Evolutionary conservation across 1,140 invertebrate species (phyloP).

Genomic region (Pachyrhynchus sulphureomaculatus): DNA sequence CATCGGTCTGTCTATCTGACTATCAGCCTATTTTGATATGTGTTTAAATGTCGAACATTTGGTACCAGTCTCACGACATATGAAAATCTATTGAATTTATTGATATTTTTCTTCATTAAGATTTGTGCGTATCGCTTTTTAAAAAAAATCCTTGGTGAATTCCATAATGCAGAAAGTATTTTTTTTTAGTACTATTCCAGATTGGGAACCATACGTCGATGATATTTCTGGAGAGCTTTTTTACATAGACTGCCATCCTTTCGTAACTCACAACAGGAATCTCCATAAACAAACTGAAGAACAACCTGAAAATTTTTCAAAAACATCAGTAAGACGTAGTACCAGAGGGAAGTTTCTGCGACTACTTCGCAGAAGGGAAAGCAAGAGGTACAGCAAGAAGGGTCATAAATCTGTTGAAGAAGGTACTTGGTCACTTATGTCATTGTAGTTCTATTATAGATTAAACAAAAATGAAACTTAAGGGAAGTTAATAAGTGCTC

Average conservation of each 20-base stretch:
- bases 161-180: no score
- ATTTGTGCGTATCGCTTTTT: no score
- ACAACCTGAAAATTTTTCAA: conserved; percentile 37
- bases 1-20: no score
- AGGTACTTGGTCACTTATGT: not conserved
- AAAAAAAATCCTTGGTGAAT: no score
- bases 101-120: no score
- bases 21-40: no score
- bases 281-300: conserved; percentile 24
- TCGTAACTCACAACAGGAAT: conserved; percentile 45
- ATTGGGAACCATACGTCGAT: conserved; percentile 50
- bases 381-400: conserved; percentile 46
- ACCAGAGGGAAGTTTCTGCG: conserved; percentile 48
- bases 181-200: conserved; percentile 48
- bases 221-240: conserved; percentile 46
- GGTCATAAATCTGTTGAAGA: conserved; percentile 37
- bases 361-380: conserved; percentile 46
- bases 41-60: no score
- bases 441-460: no score
- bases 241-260: conserved; percentile 50
- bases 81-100: no score
- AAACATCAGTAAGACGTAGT: conserved; percentile 43
- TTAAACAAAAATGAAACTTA: no score
- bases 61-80: no score
- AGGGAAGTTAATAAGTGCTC: no score